Percentiles rank a stretch among this genome's conserved stretches.
phyloP scores from a whole-genome alignment of 2,113 vertebrate genomes.

The Chauna torquata region DNA sequence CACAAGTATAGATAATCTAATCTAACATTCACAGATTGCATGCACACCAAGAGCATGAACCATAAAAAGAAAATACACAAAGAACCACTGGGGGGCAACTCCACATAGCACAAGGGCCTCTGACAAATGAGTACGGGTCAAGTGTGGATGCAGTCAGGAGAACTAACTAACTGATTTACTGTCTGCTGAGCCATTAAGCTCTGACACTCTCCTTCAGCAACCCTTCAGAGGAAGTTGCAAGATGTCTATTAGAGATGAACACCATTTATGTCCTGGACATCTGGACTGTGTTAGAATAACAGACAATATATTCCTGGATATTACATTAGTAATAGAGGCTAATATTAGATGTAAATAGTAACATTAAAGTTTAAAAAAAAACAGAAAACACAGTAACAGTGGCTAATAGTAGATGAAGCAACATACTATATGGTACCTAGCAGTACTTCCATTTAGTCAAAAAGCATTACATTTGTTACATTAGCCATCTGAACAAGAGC shows the following conservation, averaged over 20 bases:
- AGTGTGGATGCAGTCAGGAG: not conserved
- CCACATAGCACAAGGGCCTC: not conserved
- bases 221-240: not conserved
- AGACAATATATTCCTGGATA: rapidly evolving
- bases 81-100: not conserved
- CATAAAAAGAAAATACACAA: not conserved
- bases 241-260: not conserved
- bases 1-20: not conserved
- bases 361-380: not conserved
- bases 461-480: not conserved
- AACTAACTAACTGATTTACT: not conserved
- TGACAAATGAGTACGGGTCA: not conserved
- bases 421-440: not conserved
- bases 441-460: not conserved
- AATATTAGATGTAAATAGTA: not conserved
- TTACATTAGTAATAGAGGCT: not conserved
- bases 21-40: not conserved
- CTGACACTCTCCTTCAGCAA: not conserved
- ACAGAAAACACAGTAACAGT: not conserved
- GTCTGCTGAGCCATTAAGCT: conserved; percentile 13
- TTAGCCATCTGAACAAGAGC: not conserved
- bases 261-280: not conserved
- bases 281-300: not conserved
- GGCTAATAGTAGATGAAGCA: not conserved
- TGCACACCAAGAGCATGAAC: not conserved